Percentiles rank a stretch among this genome's conserved stretches.
phyloP scores from a whole-genome alignment of 1,140 invertebrate genomes.

The Battus philenor region DNA sequence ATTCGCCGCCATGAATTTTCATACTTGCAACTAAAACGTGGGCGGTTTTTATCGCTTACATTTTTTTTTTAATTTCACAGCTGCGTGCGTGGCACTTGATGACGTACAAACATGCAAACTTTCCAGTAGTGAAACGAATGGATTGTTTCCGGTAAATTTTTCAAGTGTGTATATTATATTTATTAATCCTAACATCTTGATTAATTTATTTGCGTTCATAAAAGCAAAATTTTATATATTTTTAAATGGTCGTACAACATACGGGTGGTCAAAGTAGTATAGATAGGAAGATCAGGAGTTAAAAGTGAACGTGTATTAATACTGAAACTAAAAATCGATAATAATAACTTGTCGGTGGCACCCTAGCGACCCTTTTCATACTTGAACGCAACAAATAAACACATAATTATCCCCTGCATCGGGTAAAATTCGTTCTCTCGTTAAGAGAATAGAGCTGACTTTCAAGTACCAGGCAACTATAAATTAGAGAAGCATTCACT shows the following conservation, averaged over 20 bases:
- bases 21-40: slow-evolving; percentile 12
- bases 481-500: slow-evolving; percentile 30
- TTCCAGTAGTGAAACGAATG: slow-evolving; percentile 9
- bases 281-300: too few species aligned
- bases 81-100: slow-evolving; percentile 9
- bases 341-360: too few species aligned
- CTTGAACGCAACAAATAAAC: slow-evolving; percentile 36
- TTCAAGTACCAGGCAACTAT: slow-evolving; percentile 34
- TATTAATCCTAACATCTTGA: too few species aligned
- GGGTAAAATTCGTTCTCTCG: slow-evolving; percentile 4
- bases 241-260: too few species aligned
- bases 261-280: too few species aligned
- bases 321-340: too few species aligned
- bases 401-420: slow-evolving; percentile 28
- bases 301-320: too few species aligned
- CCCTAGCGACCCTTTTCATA: slow-evolving; percentile 19
- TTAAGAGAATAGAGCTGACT: slow-evolving; percentile 35
- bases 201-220: too few species aligned
- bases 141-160: background rate
- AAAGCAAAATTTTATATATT: too few species aligned
- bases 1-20: slow-evolving; percentile 36
- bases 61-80: slow-evolving; percentile 19
- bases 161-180: too few species aligned
- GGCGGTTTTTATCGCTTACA: slow-evolving; percentile 6
- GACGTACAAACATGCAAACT: slow-evolving; percentile 8